These are phyloP conservation scores for Ophion ventricosus DNA, from an alignment of 2,888 invertebrate species.

Conservation along the genomic window DNA sequence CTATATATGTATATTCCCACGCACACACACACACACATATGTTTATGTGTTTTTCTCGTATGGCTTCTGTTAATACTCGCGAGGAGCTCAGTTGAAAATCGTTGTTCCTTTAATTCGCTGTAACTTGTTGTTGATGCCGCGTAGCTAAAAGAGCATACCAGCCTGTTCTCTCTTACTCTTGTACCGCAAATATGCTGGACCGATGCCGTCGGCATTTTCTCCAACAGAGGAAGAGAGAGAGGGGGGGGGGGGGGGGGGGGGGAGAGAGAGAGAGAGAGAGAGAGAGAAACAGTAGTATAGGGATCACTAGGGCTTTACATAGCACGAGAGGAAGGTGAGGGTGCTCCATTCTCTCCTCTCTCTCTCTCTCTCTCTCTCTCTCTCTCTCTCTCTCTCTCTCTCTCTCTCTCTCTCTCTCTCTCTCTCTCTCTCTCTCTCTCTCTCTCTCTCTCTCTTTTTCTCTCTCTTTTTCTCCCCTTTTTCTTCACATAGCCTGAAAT, in stretches of 20 bases:
- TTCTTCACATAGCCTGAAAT: conserved; percentile 74
- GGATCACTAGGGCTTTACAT: conserved; percentile 50
- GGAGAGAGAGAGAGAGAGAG: conserved; percentile 4
- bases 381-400: conserved; percentile 8
- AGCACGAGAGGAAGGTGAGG: conserved; percentile 57
- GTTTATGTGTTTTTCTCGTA: conserved; percentile 2
- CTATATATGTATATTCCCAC: background rate
- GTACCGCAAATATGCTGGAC: conserved; percentile 16
- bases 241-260: background rate
- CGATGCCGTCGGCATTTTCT: conserved; percentile 38
- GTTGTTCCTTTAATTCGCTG: conserved; percentile 44
- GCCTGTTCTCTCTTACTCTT: conserved; percentile 1
- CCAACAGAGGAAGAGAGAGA: conserved; percentile 37
- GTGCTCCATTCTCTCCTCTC: conserved; percentile 15
- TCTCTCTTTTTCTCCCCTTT: background rate
- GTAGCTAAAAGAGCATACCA: conserved; percentile 30
- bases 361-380: conserved; percentile 16
- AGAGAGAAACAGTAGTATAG: conserved; percentile 35
- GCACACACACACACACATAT: too few relatives aligned
- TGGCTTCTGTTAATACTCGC: conserved; percentile 32
- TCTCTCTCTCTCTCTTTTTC: conserved; percentile 19
- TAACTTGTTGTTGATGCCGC: conserved; percentile 27
- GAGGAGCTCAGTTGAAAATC: conserved; percentile 2
- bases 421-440: conserved; percentile 4
- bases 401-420: background rate